Percentiles rank a stretch among this genome's conserved stretches.
Evolutionary conservation across 2,113 vertebrate species (phyloP).

Genomic region (Nicator chloris): DNA sequence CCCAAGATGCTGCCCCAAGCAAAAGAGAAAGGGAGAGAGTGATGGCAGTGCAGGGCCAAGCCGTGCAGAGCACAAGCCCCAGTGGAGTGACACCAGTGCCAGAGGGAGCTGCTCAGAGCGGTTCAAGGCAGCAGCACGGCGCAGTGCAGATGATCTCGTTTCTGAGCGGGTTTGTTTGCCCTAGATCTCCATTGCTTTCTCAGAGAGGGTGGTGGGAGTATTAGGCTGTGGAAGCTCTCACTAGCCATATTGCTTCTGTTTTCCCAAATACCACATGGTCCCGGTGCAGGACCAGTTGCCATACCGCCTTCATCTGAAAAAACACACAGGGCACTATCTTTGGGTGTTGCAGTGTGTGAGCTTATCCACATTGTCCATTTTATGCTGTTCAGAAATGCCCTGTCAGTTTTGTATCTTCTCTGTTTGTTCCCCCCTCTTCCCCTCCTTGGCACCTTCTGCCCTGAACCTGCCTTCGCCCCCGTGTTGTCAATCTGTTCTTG

Average conservation of each 20-base stretch:
- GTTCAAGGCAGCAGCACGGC: rapidly evolving
- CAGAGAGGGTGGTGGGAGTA: neutral
- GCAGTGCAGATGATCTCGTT: neutral
- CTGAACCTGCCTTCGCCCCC: too few species aligned
- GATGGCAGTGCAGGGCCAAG: neutral
- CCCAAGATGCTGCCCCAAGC: rapidly evolving
- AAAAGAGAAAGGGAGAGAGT: neutral
- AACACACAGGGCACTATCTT: neutral
- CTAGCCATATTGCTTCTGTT: neutral
- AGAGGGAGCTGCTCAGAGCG: neutral
- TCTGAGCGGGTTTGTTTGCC: neutral
- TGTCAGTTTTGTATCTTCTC: too few species aligned
- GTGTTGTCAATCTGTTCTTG: too few species aligned
- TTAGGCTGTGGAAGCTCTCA: neutral
- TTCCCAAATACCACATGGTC: neutral
- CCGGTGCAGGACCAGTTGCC: neutral
- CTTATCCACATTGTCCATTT: too few species aligned
- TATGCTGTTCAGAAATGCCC: too few species aligned
- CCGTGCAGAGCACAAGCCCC: neutral
- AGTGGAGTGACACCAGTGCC: neutral
- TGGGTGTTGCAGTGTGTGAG: too few species aligned
- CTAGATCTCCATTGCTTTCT: neutral
- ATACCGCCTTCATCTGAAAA: neutral
- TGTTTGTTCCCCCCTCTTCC: too few species aligned
- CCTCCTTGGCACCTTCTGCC: too few species aligned